Evolutionary conservation across 2,888 invertebrate species (phyloP).

Genomic region (Gastrophysa polygoni): DNA sequence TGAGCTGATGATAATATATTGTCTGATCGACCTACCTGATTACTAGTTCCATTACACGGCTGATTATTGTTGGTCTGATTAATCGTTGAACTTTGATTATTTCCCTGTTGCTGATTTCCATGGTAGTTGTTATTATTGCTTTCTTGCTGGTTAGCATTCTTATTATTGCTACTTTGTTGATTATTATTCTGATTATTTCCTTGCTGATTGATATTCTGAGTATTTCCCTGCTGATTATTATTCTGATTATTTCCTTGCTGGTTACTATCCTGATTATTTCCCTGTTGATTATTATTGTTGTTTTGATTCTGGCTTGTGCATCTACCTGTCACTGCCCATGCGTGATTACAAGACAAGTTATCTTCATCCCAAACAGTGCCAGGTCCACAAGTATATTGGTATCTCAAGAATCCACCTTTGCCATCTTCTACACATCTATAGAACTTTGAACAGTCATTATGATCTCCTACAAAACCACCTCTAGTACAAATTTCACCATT

Average conservation of each 20-base stretch:
- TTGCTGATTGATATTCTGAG: neutral
- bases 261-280: neutral
- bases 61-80: slow-evolving; percentile 20
- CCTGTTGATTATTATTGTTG: neutral
- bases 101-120: slow-evolving; percentile 21
- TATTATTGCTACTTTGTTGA: slow-evolving; percentile 15
- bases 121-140: slow-evolving; percentile 15
- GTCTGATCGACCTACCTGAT: slow-evolving; percentile 12
- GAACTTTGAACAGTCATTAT: slow-evolving; percentile 73
- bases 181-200: slow-evolving; percentile 14
- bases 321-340: slow-evolving; percentile 61
- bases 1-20: too few relatives aligned
- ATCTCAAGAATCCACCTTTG: slow-evolving; percentile 65
- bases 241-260: neutral
- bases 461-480: slow-evolving; percentile 75
- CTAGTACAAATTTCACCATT: slow-evolving; percentile 57
- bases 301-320: too few relatives aligned
- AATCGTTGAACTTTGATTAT: slow-evolving; percentile 14
- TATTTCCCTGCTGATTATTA: slow-evolving; percentile 11
- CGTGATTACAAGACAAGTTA: slow-evolving; percentile 73
- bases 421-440: slow-evolving; percentile 75
- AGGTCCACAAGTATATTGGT: slow-evolving; percentile 75
- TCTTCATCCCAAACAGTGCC: slow-evolving; percentile 80
- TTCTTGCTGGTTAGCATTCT: neutral
- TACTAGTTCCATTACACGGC: slow-evolving; percentile 22